Evolutionary conservation across 2,113 vertebrate genomes (phyloP).

Genomic region (Pseudorhombus dupliciocellatus): DNA sequence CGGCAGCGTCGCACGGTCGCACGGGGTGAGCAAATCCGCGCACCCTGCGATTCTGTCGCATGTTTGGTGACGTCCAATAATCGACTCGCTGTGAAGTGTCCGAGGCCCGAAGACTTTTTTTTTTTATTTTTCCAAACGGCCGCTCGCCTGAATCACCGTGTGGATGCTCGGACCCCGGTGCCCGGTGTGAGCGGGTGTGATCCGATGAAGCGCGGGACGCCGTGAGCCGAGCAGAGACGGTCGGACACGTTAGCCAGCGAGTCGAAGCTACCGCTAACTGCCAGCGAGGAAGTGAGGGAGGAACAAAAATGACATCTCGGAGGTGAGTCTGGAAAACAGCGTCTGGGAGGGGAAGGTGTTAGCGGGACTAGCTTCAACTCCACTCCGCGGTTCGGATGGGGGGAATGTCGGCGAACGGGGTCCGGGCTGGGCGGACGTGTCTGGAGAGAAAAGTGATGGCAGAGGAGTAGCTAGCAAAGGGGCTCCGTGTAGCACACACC

Average conservation of each 20-base stretch:
- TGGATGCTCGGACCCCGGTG: slow-evolving; percentile 59
- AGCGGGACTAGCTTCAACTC: slow-evolving; percentile 24
- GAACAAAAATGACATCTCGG: slow-evolving; percentile 92
- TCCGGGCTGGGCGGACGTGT: not conserved
- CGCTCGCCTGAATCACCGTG: slow-evolving; percentile 20
- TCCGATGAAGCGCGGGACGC: slow-evolving; percentile 72
- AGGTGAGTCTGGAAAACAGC: slow-evolving; percentile 83
- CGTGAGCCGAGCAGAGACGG: slow-evolving; percentile 55
- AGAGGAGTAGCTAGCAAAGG: slow-evolving; percentile 16
- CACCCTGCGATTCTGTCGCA: slow-evolving; percentile 69
- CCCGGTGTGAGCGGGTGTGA: slow-evolving; percentile 64
- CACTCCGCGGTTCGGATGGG: slow-evolving; percentile 10
- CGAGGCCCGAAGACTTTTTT: slow-evolving; percentile 78
- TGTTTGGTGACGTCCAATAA: slow-evolving; percentile 81
- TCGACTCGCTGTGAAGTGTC: slow-evolving; percentile 75
- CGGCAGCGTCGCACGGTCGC: not conserved
- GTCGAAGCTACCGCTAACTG: slow-evolving; percentile 65
- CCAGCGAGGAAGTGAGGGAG: slow-evolving; percentile 74
- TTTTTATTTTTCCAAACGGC: slow-evolving; percentile 25
- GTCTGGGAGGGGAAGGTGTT: slow-evolving; percentile 28
- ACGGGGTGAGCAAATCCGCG: slow-evolving; percentile 23
- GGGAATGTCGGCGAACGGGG: slow-evolving; percentile 1
- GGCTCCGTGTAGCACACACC: slow-evolving; percentile 46
- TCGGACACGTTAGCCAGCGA: slow-evolving; percentile 56
- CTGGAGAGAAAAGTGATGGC: slow-evolving; percentile 9